phyloP scores from a whole-genome alignment of 2,888 invertebrate genomes.

The Luffia ferchaultella region DNA sequence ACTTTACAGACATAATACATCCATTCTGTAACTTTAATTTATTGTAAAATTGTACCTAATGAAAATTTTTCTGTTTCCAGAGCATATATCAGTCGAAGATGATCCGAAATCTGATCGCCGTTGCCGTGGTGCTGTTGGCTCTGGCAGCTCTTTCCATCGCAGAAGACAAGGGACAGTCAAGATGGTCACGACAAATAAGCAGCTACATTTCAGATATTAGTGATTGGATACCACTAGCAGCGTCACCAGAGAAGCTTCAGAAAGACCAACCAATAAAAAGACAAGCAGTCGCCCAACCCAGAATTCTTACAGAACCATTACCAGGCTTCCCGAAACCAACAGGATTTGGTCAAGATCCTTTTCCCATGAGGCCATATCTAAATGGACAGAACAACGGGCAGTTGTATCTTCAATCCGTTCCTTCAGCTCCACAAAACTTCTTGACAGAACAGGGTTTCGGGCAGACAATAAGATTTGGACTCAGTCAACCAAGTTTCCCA shows the following conservation, averaged over 20 bases:
- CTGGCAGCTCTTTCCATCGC: slow-evolving; percentile 17
- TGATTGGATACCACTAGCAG: slow-evolving; percentile 52
- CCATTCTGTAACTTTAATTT: no score
- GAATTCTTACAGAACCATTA: slow-evolving; percentile 50
- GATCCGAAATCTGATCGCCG: neutral
- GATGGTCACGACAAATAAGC: slow-evolving; percentile 59
- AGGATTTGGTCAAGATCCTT: slow-evolving; percentile 35
- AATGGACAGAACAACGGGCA: slow-evolving; percentile 41
- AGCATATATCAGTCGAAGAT: neutral
- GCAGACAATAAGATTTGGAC: slow-evolving; percentile 45
- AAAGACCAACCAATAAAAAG: slow-evolving; percentile 32
- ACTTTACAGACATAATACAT: no score
- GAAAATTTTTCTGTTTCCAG: slow-evolving; percentile 2
- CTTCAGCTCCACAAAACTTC: slow-evolving; percentile 54
- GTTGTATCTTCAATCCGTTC: slow-evolving; percentile 45
- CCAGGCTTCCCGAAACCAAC: slow-evolving; percentile 33
- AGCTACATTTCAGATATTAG: slow-evolving; percentile 51
- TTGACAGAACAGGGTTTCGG: slow-evolving; percentile 50
- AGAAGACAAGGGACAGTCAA: slow-evolving; percentile 34
- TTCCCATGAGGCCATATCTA: slow-evolving; percentile 38
- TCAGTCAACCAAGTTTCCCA: slow-evolving; percentile 46
- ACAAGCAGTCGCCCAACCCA: slow-evolving; percentile 53
- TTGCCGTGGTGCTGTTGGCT: slow-evolving; percentile 21
- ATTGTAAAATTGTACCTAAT: no score
- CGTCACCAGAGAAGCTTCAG: slow-evolving; percentile 30